Base-by-base conservation (phyloP, 2,888 invertebrate species). In the Catocala fraxini region DNA sequence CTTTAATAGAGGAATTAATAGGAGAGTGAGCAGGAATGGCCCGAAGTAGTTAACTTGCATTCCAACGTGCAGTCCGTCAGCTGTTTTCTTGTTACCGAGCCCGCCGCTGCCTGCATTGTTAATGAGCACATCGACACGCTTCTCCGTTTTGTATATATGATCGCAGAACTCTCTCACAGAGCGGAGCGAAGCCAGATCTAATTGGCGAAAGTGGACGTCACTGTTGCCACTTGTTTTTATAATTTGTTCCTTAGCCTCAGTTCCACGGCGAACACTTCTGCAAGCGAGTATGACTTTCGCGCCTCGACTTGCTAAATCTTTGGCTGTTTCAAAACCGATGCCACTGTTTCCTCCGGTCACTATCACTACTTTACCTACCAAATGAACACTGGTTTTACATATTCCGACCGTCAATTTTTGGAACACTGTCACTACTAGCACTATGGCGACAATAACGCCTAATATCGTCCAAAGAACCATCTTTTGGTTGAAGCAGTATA, bases 31-130 rank as follows among this genome's bases (percentile, higher is more conserved):
- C 57, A 97, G 90, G 83, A 97, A 97, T 0, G 96, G 96, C 11
- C 96, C 96, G 80, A 96, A 96, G 85, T 96, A 96, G 84, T 97
- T 97, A 53, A 96, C 95, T 80, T 96, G 96, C 95, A 96, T 96
- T 61, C 95, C 95, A n/a, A 94, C 83, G 73, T 97, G 96, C 61
- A 97, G 89, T 4, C 96, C 96, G 78, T 97, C 96, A 75, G 95
- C 92, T 4, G 96, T 96, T 74, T 91, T 94, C 69, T 89, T 87
- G 76, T 92, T 91, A 12, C 92, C 91, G 51, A 91, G 83, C 9
- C 92, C 93, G 25, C 89, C 92, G 10, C 94, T 89, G 9, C 95
- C 96, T 5, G 96, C 96, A 81, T 96, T 96, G 84, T 95, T 95
- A 74, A 96, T 90, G 57, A 96, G 89, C 12, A 95, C 93, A 77